Evolutionary conservation across 2,888 invertebrate genomes (phyloP).

Genomic region (Ennomos erosarius): DNA sequence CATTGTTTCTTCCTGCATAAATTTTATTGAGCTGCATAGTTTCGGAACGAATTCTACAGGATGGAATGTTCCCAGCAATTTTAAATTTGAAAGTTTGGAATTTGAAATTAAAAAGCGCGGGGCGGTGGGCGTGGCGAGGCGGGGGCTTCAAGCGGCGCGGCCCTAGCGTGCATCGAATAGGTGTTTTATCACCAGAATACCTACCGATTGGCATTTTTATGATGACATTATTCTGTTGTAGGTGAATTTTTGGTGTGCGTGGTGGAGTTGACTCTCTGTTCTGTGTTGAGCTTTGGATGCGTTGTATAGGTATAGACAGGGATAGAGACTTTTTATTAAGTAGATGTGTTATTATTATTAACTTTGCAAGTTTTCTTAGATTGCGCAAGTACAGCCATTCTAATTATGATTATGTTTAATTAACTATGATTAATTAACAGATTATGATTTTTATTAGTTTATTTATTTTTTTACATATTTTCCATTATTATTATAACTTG

Average conservation of each 20-base stretch:
- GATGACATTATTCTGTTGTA: slow-evolving; percentile 5
- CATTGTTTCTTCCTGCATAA: slow-evolving; percentile 35
- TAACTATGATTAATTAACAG: too few species aligned
- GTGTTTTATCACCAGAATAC: slow-evolving; percentile 47
- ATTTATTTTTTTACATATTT: too few species aligned
- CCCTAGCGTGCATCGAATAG: slow-evolving; percentile 49
- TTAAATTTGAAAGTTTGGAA: slow-evolving; percentile 64
- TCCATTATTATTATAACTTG: too few species aligned
- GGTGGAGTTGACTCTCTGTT: neutral
- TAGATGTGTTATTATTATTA: too few species aligned
- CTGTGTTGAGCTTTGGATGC: slow-evolving; percentile 6
- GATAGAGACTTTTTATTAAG: too few species aligned
- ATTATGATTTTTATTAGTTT: too few species aligned
- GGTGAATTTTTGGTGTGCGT: neutral
- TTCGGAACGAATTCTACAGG: slow-evolving; percentile 49
- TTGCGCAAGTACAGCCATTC: too few species aligned
- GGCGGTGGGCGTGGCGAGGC: slow-evolving; percentile 64
- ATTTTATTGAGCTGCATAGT: slow-evolving; percentile 53
- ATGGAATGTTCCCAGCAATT: slow-evolving; percentile 68
- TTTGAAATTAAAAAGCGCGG: slow-evolving; percentile 69
- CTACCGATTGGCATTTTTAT: slow-evolving; percentile 29
- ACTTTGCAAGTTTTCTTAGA: too few species aligned
- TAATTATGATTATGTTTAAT: too few species aligned
- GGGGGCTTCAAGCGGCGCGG: slow-evolving; percentile 49
- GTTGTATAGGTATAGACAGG: slow-evolving; percentile 20